These are phyloP conservation scores for Malurus melanocephalus DNA, from an alignment of 2,113 vertebrate genomes.

Conservation along the genomic window DNA sequence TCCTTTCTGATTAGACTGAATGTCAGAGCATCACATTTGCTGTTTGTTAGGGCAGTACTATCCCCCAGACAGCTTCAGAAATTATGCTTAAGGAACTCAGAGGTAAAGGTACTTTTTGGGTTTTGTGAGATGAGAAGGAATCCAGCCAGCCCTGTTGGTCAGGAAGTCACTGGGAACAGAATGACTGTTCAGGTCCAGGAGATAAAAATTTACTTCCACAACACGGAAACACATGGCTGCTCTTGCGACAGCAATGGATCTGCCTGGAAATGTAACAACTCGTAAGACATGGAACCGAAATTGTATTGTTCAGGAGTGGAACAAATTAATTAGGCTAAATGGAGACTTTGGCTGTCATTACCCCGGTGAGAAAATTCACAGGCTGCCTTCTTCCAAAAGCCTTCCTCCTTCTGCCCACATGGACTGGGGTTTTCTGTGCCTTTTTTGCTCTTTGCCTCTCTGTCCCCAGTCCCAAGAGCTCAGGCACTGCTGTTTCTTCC, in stretches of 20 bases:
- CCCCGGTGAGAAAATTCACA: background rate
- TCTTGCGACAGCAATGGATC: background rate
- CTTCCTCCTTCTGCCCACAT: background rate
- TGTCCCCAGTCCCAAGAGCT: background rate
- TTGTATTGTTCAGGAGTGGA: conserved; percentile 38
- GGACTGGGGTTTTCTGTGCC: background rate
- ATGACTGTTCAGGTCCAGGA: background rate
- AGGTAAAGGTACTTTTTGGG: background rate
- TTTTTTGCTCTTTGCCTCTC: background rate
- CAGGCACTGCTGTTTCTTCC: background rate
- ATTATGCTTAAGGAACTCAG: background rate
- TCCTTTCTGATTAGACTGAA: background rate
- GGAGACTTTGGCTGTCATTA: conserved; percentile 11
- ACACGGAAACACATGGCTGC: background rate
- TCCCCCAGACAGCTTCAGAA: background rate
- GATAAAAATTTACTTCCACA: background rate
- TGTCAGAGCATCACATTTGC: background rate
- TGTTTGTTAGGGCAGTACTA: background rate
- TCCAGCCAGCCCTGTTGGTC: background rate
- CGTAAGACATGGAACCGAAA: background rate
- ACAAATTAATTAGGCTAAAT: conserved; percentile 45
- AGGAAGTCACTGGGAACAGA: background rate
- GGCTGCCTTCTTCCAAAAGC: background rate
- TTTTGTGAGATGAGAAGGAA: background rate
- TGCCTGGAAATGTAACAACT: conserved; percentile 14